Evolutionary conservation across 2,888 invertebrate genomes (phyloP), one percentile per base, ranked within the genome.

Genomic region (Ennomos fuscantarius): DNA sequence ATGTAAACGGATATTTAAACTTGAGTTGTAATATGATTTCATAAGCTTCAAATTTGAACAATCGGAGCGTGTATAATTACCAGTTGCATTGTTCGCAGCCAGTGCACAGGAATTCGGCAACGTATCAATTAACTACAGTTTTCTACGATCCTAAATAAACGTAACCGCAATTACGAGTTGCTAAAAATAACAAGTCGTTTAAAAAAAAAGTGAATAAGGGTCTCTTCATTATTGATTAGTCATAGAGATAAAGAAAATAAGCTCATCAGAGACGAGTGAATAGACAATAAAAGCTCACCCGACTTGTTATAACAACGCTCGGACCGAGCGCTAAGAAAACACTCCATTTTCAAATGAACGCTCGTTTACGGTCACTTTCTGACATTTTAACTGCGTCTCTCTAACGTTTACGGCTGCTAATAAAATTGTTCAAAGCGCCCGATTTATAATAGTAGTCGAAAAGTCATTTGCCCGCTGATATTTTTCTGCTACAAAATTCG

Each of bases 41-140:
- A 86, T 88, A 87, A 89, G 86, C 86, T 82, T 87, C 88, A 89
- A 89, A 89, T 84, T 89, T 87, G 79, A 87, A 86, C 80, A 89
- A 87, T 83, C 83, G 83, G 87, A 86, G 86, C 89, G 82, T 84
- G 78, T 74, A 86, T 87, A 90, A 89, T 89, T 85, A 78, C 65
- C 74, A 70, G 78, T 87, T 88, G 84, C 87, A 87, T 86, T 88
- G 87, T 89, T 87, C 87, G 76, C 59, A 80, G 79, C 82, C 84
- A 84, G 72, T 87, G 89, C 86, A 81, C 90, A 89, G 85, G 82
- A 86, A 89, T 89, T 86, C 86, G 73, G 83, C 82, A 84, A 88
- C 79, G 78, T 82, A 86, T 82, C 86, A 87, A 89, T 90, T 88
- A 89, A 70, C 70, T 66, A 68, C 62, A 68, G 67, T 76, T 79